Percentiles rank a stretch among this genome's conserved stretches.
phyloP scores from a whole-genome alignment of 1,140 invertebrate species.

The Lordiphosa collinella region DNA sequence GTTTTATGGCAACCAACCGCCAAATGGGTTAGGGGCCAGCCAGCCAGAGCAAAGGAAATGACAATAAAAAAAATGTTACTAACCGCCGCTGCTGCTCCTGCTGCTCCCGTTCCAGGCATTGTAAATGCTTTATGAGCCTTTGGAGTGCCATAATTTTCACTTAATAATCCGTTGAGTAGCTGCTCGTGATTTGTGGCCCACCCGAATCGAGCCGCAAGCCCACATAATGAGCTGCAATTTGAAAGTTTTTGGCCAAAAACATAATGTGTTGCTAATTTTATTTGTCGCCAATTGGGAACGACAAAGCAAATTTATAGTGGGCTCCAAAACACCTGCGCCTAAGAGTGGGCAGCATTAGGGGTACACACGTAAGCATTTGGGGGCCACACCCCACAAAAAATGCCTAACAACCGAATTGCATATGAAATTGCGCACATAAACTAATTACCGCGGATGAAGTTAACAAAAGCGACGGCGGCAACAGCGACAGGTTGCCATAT shows the following conservation, averaged over 20 bases:
- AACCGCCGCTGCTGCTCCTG: constrained; percentile 30
- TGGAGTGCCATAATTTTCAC: constrained; percentile 77
- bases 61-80: constrained; percentile 78
- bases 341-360: constrained; percentile 45
- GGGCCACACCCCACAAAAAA: constrained; percentile 33
- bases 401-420: constrained; percentile 72
- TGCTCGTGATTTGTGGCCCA: constrained; percentile 66
- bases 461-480: constrained; percentile 51
- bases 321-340: constrained; percentile 55
- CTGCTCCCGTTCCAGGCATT: constrained; percentile 42
- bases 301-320: constrained; percentile 62
- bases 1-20: constrained; percentile 62
- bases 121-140: constrained; percentile 77
- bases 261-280: constrained; percentile 77
- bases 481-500: constrained; percentile 39
- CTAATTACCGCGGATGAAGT: constrained; percentile 75
- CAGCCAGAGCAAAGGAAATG: constrained; percentile 43
- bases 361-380: constrained; percentile 38
- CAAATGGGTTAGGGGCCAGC: constrained; percentile 59
- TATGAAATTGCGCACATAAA: constrained; percentile 77
- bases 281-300: constrained; percentile 73
- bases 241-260: constrained; percentile 73
- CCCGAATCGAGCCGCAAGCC: constrained; percentile 29
- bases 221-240: constrained; percentile 51
- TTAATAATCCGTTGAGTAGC: constrained; percentile 78